phyloP scores from a whole-genome alignment of 1,140 invertebrate genomes.

The Fopius arisanus region DNA sequence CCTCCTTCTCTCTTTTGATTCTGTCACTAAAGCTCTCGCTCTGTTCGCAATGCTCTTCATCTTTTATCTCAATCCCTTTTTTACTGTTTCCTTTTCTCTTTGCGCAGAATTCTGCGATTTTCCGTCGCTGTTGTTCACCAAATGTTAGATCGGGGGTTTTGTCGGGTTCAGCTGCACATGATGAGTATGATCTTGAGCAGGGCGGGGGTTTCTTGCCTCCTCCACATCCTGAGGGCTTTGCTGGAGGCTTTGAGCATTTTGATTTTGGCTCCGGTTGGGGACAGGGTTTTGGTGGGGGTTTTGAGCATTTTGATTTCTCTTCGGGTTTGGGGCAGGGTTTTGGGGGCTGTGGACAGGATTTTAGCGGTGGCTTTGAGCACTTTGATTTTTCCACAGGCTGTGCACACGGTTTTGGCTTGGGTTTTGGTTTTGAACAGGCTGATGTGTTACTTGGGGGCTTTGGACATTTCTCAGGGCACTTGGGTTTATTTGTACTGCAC shows the following conservation, averaged over 20 bases:
- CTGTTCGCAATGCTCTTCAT: background rate
- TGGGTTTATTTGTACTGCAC: background rate
- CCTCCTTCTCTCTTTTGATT: conserved; percentile 26
- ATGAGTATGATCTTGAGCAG: background rate
- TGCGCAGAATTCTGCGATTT: background rate
- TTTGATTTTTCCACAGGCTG: background rate
- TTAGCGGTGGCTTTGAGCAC: background rate
- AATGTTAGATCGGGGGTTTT: background rate
- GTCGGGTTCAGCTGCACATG: background rate
- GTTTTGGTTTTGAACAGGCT: no score
- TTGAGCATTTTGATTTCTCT: background rate
- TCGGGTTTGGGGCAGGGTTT: background rate
- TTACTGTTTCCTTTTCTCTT: background rate
- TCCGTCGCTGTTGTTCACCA: background rate
- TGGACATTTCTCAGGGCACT: background rate
- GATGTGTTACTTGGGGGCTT: no score
- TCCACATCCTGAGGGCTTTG: background rate
- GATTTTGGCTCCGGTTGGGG: background rate
- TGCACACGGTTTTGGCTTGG: background rate
- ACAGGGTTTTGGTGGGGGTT: background rate
- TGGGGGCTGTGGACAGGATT: background rate
- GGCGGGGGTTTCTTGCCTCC: background rate
- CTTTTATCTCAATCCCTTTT: background rate
- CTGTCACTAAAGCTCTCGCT: conserved; percentile 1
- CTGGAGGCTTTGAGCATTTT: background rate